These are phyloP conservation scores for Plagodis pulveraria DNA, from an alignment of 2,888 invertebrate genomes.

Conservation along the genomic window DNA sequence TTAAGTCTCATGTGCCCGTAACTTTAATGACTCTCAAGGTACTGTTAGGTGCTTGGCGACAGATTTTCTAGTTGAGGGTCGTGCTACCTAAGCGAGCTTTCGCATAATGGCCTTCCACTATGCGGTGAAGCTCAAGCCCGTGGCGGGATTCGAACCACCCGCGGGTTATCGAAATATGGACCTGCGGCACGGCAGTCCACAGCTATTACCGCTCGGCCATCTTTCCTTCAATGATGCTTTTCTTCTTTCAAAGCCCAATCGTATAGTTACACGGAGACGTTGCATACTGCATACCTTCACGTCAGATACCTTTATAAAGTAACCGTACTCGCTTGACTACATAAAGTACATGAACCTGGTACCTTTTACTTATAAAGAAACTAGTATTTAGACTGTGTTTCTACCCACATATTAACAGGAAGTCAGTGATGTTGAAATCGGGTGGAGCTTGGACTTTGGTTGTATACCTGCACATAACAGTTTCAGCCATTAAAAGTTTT, in stretches of 20 bases:
- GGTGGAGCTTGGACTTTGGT: neutral
- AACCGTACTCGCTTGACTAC: conserved; percentile 42
- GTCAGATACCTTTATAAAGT: conserved; percentile 48
- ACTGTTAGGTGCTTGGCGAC: no score
- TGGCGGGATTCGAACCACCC: no score
- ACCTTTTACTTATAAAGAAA: neutral
- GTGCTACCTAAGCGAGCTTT: no score
- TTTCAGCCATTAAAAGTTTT: neutral
- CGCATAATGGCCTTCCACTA: no score
- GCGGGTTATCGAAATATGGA: no score
- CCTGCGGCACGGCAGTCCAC: no score
- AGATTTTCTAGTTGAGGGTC: no score
- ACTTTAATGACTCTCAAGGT: no score
- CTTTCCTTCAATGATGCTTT: neutral
- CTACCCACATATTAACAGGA: conserved; percentile 32
- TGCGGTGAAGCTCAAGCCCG: no score
- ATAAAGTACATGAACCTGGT: conserved; percentile 40
- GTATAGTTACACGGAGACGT: conserved; percentile 17
- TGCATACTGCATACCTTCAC: conserved; percentile 55
- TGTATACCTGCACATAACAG: neutral
- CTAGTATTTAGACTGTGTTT: neutral
- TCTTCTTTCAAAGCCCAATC: conserved; percentile 2
- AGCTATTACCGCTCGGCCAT: no score
- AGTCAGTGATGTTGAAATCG: conserved; percentile 39
- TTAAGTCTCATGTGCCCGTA: no score